phyloP scores from a whole-genome alignment of 2,113 vertebrate genomes.

The Lampris incognitus region DNA sequence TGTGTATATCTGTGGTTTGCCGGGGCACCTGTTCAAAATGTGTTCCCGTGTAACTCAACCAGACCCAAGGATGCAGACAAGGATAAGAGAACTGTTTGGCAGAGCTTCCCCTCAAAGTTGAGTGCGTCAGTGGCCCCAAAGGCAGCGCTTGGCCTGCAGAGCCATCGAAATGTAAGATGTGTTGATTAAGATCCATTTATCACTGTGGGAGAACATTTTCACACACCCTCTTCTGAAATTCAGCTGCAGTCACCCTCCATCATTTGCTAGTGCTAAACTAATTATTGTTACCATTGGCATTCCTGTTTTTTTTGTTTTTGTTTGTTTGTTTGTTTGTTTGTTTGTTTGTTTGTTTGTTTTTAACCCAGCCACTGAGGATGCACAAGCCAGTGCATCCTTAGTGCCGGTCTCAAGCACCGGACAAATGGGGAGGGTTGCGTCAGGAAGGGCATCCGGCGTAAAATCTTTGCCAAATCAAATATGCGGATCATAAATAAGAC shows the following conservation, averaged over 20 bases:
- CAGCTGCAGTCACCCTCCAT: neutral
- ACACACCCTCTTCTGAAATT: neutral
- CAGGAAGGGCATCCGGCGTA: too few species aligned
- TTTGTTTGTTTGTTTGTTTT: too few species aligned
- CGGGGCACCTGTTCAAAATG: conserved; percentile 75
- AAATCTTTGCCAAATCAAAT: too few species aligned
- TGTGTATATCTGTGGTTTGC: conserved; percentile 10
- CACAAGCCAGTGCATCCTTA: too few species aligned
- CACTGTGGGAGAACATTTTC: neutral
- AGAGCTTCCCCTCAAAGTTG: neutral
- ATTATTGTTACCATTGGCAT: neutral
- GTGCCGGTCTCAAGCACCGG: too few species aligned
- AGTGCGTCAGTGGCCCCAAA: conserved; percentile 39
- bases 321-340: too few species aligned
- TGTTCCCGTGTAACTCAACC: conserved; percentile 70
- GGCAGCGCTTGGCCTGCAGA: conserved; percentile 16
- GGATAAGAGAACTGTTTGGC: conserved; percentile 41
- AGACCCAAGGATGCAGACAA: conserved; percentile 41
- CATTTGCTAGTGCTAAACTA: neutral
- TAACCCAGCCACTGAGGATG: too few species aligned
- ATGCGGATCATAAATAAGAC: too few species aligned
- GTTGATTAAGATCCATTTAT: neutral
- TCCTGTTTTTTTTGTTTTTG: neutral
- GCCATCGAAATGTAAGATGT: conserved; percentile 10
- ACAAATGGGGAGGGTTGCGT: too few species aligned